A percentile compares a stretch with the other conserved stretches of the same genome.
Evolutionary conservation across 2,113 vertebrate species (phyloP).

Genomic region (Mola mola): DNA sequence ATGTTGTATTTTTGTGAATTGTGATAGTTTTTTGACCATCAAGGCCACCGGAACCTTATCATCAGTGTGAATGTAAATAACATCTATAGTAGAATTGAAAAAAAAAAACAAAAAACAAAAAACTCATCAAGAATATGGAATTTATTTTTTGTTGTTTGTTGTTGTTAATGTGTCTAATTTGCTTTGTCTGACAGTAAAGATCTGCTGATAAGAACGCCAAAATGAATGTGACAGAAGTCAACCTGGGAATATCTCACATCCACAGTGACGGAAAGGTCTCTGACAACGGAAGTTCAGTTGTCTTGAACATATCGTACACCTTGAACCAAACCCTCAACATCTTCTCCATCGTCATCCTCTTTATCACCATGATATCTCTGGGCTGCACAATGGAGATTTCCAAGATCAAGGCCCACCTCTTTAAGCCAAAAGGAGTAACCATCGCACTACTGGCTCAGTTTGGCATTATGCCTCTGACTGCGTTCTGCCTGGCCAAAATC

Average conservation of each 20-base stretch:
- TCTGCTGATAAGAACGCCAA: neutral
- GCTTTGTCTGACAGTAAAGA: conserved; percentile 45
- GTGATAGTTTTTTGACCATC: no score
- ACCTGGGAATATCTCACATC: neutral
- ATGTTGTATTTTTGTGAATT: no score
- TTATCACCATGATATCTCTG: conserved; percentile 81
- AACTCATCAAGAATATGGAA: no score
- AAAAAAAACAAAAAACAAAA: no score
- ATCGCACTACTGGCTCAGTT: conserved; percentile 86
- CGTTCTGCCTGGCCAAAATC: conserved; percentile 81
- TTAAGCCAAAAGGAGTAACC: conserved; percentile 82
- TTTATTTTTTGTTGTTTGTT: no score
- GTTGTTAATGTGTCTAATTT: conserved; percentile 4
- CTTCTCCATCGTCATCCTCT: conserved; percentile 71
- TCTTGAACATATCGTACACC: conserved; percentile 49
- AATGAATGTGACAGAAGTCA: conserved; percentile 64
- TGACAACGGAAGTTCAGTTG: conserved; percentile 5
- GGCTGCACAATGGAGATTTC: conserved; percentile 87
- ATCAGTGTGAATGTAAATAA: no score
- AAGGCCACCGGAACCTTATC: no score
- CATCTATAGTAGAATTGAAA: no score
- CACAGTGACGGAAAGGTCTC: conserved; percentile 49
- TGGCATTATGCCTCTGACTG: conserved; percentile 87
- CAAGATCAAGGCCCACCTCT: conserved; percentile 84
- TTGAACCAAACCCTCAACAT: conserved; percentile 69